Base-by-base conservation (phyloP, 2,797 vertebrate genomes). In the Fundulus diaphanus region DNA sequence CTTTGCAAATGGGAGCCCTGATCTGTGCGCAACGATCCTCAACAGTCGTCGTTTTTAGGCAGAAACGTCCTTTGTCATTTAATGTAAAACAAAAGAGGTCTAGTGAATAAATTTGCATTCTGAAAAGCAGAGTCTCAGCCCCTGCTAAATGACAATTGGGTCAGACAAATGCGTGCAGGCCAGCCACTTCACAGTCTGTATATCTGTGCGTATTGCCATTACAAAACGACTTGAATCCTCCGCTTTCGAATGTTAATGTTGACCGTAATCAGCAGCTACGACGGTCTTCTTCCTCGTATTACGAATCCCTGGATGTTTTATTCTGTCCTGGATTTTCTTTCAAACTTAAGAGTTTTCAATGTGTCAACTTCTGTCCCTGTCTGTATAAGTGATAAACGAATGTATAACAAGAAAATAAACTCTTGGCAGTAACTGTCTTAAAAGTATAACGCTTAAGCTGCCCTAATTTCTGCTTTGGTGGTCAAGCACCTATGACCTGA, bases 111-210 rank as follows among this genome's bases (percentile, higher is more conserved):
- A n/a, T 65, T 65, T 65, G 37, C 61, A 40, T 65, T 13, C 24
- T 65, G 37, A 24, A 40, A 40, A 40, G 22, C 22, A 40, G 35
- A 35, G n/a, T 40, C 22, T 40, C 61, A 65, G 15, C 40, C 37
- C 22, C 24, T 37, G 12, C 35, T 65, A 42, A 35, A 35, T 48
- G 31, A 29, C 27, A 61, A 16, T 13, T 16, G 63, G 37, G 31
- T 48, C 0, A 27, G 56, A 44, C 66, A 18, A 33, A 63, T 66
- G 7, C 1, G 0, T 74, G 37, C 51, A n/a, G 6, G 0, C 1
- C 29, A 80, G 8, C 33, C 13, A 20, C 56, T 73, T 72, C 49
- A 65, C 68, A 35, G 18, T 76, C 51, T 22, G 81, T 69, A 74
- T 74, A 56, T 77, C 29, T 3, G 27, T 49, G 3, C 5, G 29